phyloP scores from a whole-genome alignment of 2,113 vertebrate genomes.

The Paradoxurus hermaphroditus region DNA sequence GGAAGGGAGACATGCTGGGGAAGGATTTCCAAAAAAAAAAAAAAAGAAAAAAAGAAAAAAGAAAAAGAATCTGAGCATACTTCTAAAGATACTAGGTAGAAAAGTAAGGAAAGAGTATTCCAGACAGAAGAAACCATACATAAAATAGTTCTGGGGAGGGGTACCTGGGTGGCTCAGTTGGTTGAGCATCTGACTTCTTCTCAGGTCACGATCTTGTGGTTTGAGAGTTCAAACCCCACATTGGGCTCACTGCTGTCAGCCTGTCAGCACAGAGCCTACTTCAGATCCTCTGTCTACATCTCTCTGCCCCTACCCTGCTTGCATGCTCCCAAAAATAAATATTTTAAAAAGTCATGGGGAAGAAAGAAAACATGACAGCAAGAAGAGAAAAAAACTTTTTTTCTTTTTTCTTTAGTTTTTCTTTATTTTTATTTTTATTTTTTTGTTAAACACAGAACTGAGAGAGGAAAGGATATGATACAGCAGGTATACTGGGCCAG shows the following conservation, averaged over 20 bases:
- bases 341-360: not conserved
- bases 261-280: too few species aligned
- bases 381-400: not conserved
- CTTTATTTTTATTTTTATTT: not conserved
- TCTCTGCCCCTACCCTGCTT: too few species aligned
- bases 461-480: not conserved
- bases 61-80: not conserved
- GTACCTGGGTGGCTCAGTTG: too few species aligned
- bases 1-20: not conserved
- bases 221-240: too few species aligned
- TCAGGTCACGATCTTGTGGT: too few species aligned
- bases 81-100: not conserved
- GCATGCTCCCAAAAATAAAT: too few species aligned
- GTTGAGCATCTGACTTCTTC: too few species aligned
- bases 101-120: not conserved
- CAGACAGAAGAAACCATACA: not conserved
- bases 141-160: not conserved
- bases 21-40: not conserved
- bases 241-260: too few species aligned
- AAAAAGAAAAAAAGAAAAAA: too few species aligned
- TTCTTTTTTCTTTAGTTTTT: too few species aligned
- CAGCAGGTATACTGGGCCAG: not conserved
- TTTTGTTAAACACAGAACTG: not conserved
- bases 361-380: not conserved
- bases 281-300: too few species aligned